Conservation (phyloP, 2,113 vertebrate species). For the Varanus komodoensis region DNA sequence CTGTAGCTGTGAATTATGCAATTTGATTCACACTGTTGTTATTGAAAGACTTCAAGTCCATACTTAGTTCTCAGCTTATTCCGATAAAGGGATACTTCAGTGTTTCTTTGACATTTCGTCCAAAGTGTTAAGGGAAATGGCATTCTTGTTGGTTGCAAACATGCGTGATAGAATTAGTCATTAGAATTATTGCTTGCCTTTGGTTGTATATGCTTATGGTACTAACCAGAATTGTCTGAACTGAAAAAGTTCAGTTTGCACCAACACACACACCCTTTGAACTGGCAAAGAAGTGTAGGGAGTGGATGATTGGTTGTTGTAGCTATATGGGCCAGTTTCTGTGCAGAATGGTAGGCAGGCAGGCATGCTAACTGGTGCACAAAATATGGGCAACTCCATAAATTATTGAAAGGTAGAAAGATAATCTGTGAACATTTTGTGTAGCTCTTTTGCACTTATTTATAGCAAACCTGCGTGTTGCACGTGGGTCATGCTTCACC, state of each 20-base stretch:
- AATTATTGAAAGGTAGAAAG: neutral
- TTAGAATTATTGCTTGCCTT: conserved; percentile 9
- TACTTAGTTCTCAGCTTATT: conserved; percentile 37
- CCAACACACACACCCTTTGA: neutral
- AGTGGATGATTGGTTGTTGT: neutral
- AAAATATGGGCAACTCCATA: neutral
- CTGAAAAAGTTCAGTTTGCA: neutral
- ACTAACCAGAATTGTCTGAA: accelerated
- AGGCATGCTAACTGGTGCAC: neutral
- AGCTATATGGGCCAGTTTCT: neutral
- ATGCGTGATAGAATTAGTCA: neutral
- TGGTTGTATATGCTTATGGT: neutral
- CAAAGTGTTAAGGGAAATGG: conserved; percentile 38
- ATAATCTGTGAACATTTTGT: neutral
- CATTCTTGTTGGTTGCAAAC: neutral
- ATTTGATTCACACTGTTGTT: conserved; percentile 17
- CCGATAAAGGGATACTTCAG: conserved; percentile 35
- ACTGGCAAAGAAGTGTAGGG: neutral
- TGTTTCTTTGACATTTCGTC: conserved; percentile 32
- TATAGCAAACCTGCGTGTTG: conserved; percentile 18
- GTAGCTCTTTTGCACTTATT: accelerated
- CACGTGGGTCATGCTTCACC: conserved; percentile 1
- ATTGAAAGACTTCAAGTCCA: conserved; percentile 25
- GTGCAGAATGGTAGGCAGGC: neutral
- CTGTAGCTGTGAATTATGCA: conserved; percentile 19